These are phyloP conservation scores for Noctua janthe DNA, from an alignment of 2,888 invertebrate species.

Conservation along the genomic window DNA sequence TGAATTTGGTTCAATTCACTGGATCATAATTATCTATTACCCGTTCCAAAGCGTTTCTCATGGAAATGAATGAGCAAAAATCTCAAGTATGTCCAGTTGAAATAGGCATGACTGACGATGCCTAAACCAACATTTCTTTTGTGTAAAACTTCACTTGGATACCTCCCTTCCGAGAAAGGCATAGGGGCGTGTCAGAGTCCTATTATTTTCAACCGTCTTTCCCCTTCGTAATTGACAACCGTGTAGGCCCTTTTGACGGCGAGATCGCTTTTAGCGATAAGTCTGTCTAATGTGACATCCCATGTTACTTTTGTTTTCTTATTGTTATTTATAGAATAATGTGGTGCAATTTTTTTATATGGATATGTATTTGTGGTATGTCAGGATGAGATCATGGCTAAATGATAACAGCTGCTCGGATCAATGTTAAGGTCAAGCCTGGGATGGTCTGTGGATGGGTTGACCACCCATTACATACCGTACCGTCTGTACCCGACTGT, in stretches of 20 bases:
- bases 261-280: slow-evolving; percentile 25
- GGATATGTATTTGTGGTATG: too few species aligned
- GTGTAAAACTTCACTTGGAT: neutral
- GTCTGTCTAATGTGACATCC: neutral
- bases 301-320: slow-evolving; percentile 9
- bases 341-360: neutral
- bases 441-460: too few species aligned
- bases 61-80: neutral
- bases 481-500: too few species aligned
- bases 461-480: too few species aligned
- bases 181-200: slow-evolving; percentile 10
- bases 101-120: too few species aligned
- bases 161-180: neutral
- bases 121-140: slow-evolving; percentile 11
- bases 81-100: neutral
- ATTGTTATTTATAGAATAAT: neutral
- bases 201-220: neutral
- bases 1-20: neutral
- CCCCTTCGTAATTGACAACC: slow-evolving; percentile 33
- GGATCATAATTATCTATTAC: neutral
- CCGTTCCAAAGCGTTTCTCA: neutral
- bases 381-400: too few species aligned
- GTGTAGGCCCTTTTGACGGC: neutral
- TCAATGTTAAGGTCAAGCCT: too few species aligned
- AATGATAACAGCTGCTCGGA: too few species aligned